phyloP scores from a whole-genome alignment of 1,140 invertebrate species.

The Portunus trituberculatus region DNA sequence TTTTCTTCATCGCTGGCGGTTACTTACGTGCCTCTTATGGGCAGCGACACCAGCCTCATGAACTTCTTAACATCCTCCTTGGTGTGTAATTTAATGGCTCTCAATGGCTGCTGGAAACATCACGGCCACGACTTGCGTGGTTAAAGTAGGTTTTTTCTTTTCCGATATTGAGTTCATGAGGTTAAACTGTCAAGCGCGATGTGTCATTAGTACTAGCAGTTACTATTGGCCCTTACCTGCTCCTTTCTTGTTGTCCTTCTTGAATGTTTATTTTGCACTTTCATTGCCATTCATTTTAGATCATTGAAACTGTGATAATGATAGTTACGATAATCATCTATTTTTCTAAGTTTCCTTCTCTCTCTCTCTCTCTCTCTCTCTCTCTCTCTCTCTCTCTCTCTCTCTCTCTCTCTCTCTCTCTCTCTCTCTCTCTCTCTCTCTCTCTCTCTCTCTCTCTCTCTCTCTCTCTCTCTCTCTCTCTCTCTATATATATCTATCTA shows the following conservation, averaged over 20 bases:
- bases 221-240: neutral
- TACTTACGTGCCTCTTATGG: neutral
- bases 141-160: neutral
- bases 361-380: neutral
- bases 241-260: neutral
- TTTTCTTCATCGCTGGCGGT: no score
- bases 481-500: no score
- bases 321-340: no score
- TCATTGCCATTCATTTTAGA: no score
- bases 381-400: neutral
- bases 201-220: neutral
- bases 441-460: no score
- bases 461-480: no score
- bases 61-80: neutral
- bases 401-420: neutral
- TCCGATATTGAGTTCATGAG: neutral
- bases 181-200: neutral
- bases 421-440: neutral
- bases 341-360: neutral
- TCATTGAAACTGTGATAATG: no score
- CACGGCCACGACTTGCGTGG: neutral
- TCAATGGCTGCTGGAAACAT: no score
- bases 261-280: no score
- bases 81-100: neutral
- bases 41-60: neutral